Evolutionary conservation across 1,140 invertebrate species (phyloP).

Genomic region (Lamellibrachia luymesi): DNA sequence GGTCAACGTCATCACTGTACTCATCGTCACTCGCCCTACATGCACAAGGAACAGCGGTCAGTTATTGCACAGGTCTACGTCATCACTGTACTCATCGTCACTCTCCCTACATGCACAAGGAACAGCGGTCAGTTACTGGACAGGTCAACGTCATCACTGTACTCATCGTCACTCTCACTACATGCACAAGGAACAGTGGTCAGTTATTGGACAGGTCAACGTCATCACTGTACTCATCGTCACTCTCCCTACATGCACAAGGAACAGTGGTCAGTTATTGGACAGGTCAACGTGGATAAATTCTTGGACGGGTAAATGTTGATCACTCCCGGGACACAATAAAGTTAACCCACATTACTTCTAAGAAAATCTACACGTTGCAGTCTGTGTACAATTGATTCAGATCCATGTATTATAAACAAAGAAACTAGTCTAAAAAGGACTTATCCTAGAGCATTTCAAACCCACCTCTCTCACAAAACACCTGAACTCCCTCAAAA

Average conservation of each 20-base stretch:
- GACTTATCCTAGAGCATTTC: no score
- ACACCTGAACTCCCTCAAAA: background rate
- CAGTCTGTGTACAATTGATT: no score
- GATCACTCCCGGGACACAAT: background rate
- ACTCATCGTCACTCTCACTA: no score
- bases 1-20: slow-evolving; percentile 85
- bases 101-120: slow-evolving; percentile 36
- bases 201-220: no score
- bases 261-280: no score
- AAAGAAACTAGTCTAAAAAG: background rate
- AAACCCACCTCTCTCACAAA: background rate
- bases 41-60: background rate
- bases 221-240: no score
- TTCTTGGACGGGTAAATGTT: background rate
- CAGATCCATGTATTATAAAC: background rate
- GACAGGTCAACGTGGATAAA: background rate
- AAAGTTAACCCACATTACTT: background rate
- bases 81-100: slow-evolving; percentile 94
- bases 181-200: no score
- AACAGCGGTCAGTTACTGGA: background rate
- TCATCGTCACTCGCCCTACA: slow-evolving; percentile 72
- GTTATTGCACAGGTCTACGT: slow-evolving; percentile 64
- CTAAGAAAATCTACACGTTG: no score
- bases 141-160: no score
- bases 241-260: no score